A percentile compares a stretch with the other conserved stretches of the same genome.
Conservation (phyloP, 2,888 invertebrate species). For the Hymenopus coronatus region DNA sequence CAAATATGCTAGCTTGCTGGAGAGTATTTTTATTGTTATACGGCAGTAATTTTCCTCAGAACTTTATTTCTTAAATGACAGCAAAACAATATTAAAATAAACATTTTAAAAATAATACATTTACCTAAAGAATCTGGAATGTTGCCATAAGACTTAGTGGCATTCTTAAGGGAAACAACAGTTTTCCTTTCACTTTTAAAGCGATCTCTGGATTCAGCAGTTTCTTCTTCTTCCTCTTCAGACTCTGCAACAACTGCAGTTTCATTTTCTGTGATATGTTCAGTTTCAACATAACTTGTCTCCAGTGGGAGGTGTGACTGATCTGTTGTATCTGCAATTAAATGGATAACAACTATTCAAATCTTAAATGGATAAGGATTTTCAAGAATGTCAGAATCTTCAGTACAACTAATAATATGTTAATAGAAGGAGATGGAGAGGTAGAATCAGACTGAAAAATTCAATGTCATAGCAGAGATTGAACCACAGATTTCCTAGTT, state of each 20-base stretch:
- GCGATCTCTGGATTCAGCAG: slow-evolving; percentile 35
- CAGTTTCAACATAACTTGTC: neutral
- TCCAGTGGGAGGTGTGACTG: neutral
- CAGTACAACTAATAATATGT: too few relatives aligned
- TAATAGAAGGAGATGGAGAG: too few relatives aligned
- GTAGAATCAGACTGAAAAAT: too few relatives aligned
- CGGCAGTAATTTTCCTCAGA: too few relatives aligned
- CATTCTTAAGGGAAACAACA: slow-evolving; percentile 24
- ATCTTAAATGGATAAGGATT: too few relatives aligned
- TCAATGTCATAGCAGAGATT: too few relatives aligned
- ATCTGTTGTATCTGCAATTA: neutral
- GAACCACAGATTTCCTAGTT: too few relatives aligned
- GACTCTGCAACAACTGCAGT: slow-evolving; percentile 21
- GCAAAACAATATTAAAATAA: neutral
- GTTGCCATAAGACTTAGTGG: slow-evolving; percentile 26
- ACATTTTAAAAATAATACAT: neutral
- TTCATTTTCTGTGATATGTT: slow-evolving; percentile 7
- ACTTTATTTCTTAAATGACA: too few relatives aligned
- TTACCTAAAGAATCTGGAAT: slow-evolving; percentile 32
- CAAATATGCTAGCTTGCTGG: too few relatives aligned
- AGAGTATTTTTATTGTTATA: too few relatives aligned
- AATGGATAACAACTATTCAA: neutral
- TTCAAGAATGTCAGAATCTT: too few relatives aligned
- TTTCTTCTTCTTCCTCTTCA: slow-evolving; percentile 35
- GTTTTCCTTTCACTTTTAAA: slow-evolving; percentile 38